Evolutionary conservation across 2,888 invertebrate genomes (phyloP), one percentile per base, ranked within the genome.

Genomic region (Amphipoea lucens): DNA sequence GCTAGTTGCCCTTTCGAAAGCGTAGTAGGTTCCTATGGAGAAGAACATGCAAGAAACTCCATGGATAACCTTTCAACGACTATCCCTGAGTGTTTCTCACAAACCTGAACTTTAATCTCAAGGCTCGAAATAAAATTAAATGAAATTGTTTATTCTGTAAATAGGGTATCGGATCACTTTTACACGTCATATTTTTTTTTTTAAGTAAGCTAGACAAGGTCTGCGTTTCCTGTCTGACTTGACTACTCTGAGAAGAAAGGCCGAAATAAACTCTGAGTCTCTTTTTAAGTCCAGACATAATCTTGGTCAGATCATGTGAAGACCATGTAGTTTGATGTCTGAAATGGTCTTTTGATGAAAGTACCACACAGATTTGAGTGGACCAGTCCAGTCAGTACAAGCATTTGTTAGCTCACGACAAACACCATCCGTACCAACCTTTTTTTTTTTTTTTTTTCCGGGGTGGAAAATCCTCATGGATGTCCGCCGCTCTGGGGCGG

Each of bases 401-500:
- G 57, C 23, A 57, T 57, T 23, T 57, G 23, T 57, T 23, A 57
- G 45, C 67, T 65, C 40, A 36, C 67, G 29, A 63, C 67, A 77
- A 77, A 42, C 66, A 63, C 48, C 23, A 36, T 20, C 12, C n/a
- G 4, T 17, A 36, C 9, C 36, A 71, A 48, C 79, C n/a, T n/a
- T n/a, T n/a, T n/a, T n/a, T n/a, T n/a, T n/a, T n/a, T n/a, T n/a
- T n/a, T n/a, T n/a, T n/a, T n/a, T n/a, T n/a, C n/a, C n/a, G n/a
- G n/a, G n/a, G n/a, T n/a, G n/a, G n/a, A n/a, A n/a, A n/a, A n/a
- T n/a, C n/a, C n/a, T n/a, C n/a, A n/a, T n/a, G n/a, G n/a, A n/a
- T n/a, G n/a, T n/a, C n/a, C n/a, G n/a, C n/a, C n/a, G n/a, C n/a
- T n/a, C n/a, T n/a, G n/a, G n/a, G n/a, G n/a, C n/a, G n/a, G n/a